Conservation (phyloP, 1,140 invertebrate species). For the Zeugodacus cucurbitae region DNA sequence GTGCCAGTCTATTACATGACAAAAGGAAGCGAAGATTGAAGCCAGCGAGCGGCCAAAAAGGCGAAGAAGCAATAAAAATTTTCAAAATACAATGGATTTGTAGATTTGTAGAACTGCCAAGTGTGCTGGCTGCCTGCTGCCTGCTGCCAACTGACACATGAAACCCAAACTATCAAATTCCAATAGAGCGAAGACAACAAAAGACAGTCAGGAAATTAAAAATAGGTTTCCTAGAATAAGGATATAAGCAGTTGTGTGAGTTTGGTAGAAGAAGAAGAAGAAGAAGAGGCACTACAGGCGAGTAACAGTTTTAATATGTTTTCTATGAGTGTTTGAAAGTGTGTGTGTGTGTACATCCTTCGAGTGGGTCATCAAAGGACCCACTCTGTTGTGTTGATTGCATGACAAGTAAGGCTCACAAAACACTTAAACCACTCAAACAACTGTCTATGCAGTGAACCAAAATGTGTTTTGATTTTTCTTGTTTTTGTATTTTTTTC, state of each 20-base stretch:
- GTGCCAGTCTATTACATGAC: neutral
- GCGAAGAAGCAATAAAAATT: constrained; percentile 38
- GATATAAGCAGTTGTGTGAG: neutral
- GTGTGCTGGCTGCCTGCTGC: neutral
- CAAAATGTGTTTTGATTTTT: neutral
- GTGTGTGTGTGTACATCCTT: neutral
- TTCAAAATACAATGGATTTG: constrained; percentile 32
- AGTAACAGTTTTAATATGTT: neutral
- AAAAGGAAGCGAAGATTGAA: neutral
- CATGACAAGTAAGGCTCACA: constrained; percentile 32
- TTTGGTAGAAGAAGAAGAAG: neutral
- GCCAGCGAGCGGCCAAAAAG: neutral
- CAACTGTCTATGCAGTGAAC: neutral
- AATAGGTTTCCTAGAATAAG: constrained; percentile 27
- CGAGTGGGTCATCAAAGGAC: constrained; percentile 1
- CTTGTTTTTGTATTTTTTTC: neutral
- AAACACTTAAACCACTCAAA: constrained; percentile 37
- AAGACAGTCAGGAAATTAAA: constrained; percentile 34
- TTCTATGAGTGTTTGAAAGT: neutral
- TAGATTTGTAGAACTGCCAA: constrained; percentile 4
- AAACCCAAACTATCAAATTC: constrained; percentile 36
- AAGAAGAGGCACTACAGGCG: neutral
- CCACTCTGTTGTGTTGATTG: neutral
- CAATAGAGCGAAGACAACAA: constrained; percentile 36
- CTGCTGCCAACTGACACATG: constrained; percentile 30